A percentile compares a stretch with the other conserved stretches of the same genome.
phyloP scores from a whole-genome alignment of 2,113 vertebrate genomes.

The Siniperca knerii region DNA sequence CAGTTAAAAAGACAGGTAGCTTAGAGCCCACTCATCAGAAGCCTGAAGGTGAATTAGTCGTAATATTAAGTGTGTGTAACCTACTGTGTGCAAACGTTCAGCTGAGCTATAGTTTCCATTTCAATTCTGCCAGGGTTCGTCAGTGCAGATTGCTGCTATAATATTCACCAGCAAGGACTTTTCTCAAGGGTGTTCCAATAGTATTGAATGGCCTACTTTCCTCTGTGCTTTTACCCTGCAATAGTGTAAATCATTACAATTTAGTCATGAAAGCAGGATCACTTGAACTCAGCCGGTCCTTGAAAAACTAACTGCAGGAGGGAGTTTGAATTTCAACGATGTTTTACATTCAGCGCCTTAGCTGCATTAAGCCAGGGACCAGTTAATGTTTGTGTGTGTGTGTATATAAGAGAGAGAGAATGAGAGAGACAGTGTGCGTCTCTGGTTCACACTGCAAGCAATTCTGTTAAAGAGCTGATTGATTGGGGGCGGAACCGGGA shows the following conservation, averaged over 20 bases:
- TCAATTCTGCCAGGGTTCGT: conserved; percentile 23
- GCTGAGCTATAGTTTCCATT: conserved; percentile 52
- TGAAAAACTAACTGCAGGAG: conserved; percentile 20
- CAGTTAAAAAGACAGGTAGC: conserved; percentile 67
- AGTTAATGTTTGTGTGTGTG: not conserved
- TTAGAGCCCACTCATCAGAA: conserved; percentile 55
- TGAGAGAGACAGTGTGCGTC: not conserved
- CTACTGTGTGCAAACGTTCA: not conserved
- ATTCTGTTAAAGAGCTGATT: conserved; percentile 8
- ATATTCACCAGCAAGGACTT: conserved; percentile 64
- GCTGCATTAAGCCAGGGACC: not conserved
- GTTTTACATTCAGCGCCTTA: conserved; percentile 12
- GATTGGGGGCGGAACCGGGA: conserved; percentile 4
- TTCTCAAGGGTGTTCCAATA: conserved; percentile 61
- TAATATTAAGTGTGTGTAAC: conserved; percentile 52
- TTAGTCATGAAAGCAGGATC: conserved; percentile 55
- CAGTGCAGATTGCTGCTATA: conserved; percentile 9
- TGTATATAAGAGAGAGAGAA: not conserved
- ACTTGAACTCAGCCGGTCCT: conserved; percentile 29
- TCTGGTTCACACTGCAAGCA: not conserved
- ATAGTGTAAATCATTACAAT: conserved; percentile 59
- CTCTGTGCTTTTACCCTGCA: conserved; percentile 40
- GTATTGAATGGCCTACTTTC: conserved; percentile 58
- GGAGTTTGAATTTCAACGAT: conserved; percentile 14
- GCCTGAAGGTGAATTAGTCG: conserved; percentile 54